Base-by-base conservation (phyloP, 2,113 vertebrate species). In the Rhea pennata region DNA sequence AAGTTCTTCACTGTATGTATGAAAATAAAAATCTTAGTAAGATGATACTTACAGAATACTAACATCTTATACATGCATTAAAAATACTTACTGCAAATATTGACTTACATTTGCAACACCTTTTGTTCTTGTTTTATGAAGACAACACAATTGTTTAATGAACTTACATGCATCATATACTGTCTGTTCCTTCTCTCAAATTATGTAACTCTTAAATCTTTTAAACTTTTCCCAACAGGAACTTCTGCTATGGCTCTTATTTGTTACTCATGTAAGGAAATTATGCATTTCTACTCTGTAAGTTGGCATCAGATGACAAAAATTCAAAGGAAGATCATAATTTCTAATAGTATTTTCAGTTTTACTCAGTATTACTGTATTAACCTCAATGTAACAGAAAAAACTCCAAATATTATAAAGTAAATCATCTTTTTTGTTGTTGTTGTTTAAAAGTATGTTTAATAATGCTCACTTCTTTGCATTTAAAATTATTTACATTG, bases 401-500 rank as follows among this genome's bases (percentile, higher is more conserved):
- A 82, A 16, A 16, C 33, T 48, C 16, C 29, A 75, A 58, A 59
- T 48, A 29, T 7, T 58, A 33, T 39, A 79, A 69, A 65, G 40
- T 24, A 92, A 87, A 88, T 19, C 58, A 66, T 66, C 44, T 73
- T 26, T 85, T 93, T 54, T 83, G 93, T 88, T 95, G 36, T 36
- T 36, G 36, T 82, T 50, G 69, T 85, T 56, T 39, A 64, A 85
- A 95, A 89, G 36, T 56, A n/a, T 2, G 71, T 82, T 84, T 84
- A 93, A 78, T 81, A 86, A 82, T 3, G 5, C 76, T 90, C 88
- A 91, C 27, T 93, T 10, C 4, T 27, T 5, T 62, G 66, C 59
- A 96, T 89, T 80, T 91, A 89, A 91, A 92, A 83, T 20, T 92
- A 96, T 90, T 82, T 51, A 90, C 91, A 77, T 71, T 54, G 50